Base-by-base conservation (phyloP, 2,797 vertebrate genomes). In the Gymnoscopelus microlampas region DNA sequence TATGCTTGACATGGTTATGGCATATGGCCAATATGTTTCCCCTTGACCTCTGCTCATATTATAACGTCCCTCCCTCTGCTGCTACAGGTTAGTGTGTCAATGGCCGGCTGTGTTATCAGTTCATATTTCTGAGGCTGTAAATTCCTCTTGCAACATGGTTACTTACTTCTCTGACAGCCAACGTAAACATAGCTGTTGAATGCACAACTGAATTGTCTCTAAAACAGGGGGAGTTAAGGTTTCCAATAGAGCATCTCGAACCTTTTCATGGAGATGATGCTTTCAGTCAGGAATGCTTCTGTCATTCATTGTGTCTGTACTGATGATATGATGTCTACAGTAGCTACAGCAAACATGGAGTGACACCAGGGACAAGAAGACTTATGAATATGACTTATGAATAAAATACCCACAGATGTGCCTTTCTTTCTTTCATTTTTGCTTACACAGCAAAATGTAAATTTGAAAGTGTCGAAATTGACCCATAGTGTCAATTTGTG, bases 101-200 rank as follows among this genome's bases (percentile, higher is more conserved):
- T 63, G 8, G 58, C 69, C 66, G 61, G 58, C 68, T 58, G 61
- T 74, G 63, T 83, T 83, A 74, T 86, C 74, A 70, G 15, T 67
- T 82, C 12, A 70, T 65, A 74, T 81, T 79, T 71, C 44, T 81
- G 65, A 48, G 35, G 63, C 59, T 66, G 78, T 66, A 81, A 84
- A 80, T 80, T 58, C 58, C 49, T 68, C 12, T 56, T 66, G 53
- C 8, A 23, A 59, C 75, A 57, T 55, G 44, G 66, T 63, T 58
- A 53, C 58, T 61, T 32, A 53, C 58, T 61, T 32, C 64, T 75
- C 67, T 70, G 48, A 65, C 72, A 75, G 53, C 49, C 7, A n/a
- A 0, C 63, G 63, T 66, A 50, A 59, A 75, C 29, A 26, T 48
- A n/a, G 13, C 26, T 32, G 54, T 10, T 70, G 2, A 59, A 14